Base-by-base conservation (phyloP, 2,888 invertebrate genomes). In the Brachypalpus laphriformis region DNA sequence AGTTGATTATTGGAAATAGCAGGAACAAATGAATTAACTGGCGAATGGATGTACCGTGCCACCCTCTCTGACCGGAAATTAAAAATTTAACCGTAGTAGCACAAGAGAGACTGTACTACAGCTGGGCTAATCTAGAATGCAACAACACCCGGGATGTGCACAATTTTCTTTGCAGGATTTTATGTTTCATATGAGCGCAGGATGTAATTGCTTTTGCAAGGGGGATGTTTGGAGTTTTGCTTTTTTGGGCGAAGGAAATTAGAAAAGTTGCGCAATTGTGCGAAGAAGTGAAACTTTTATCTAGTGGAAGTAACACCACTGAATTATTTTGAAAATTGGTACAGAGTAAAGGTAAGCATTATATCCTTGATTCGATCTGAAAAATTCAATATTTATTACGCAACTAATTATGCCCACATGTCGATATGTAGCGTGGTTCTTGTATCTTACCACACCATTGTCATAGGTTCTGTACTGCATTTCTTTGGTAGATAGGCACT, bases 1-100 rank as follows among this genome's bases (percentile, higher is more conserved):
- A 56, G 75, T 81, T 76, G 81, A 81, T 85, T 75, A 85, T 76
- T 81, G 81, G 70, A 75, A 81, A 47, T 70, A 75, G 75, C 80
- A 75, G 70, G 66, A 71, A 75, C 75, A 85, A 85, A 80, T 78
- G 78, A 83, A 83, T 83, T 68, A 40, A 25, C 3, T 37, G 16
- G 22, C 8, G 9, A 51, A 16, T 51, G 45, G 31, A 42, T 45
- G 34, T 37, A 40, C 66, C 66, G 7, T n/a, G 25, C 25, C 25
- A 40, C 72, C 61, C 61, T 22, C 51, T 25, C 85, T 59, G 54
- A 81, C 85, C 81, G 85, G 85, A 85, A 85, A 85, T 85, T 85
- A 85, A 85, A 85, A 83, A 85, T 81, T 81, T 45, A 85, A 76
- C 75, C 57, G 57, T 63, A 47, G n/a, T 11, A 16, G 22, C 14